These are phyloP conservation scores for Trinectes maculatus DNA, from an alignment of 2,113 vertebrate species.

Conservation along the genomic window DNA sequence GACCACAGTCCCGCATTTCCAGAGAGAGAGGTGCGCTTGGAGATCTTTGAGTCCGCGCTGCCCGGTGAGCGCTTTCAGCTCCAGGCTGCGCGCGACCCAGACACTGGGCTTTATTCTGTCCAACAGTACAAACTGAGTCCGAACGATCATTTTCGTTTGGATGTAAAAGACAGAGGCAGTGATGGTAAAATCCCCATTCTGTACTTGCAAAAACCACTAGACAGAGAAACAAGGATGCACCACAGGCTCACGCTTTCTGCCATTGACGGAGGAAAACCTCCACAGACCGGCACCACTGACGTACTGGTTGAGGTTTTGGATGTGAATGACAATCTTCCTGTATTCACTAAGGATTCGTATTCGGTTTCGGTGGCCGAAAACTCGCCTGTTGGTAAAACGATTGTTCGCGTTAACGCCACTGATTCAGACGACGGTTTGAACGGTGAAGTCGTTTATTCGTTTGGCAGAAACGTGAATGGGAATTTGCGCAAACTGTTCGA, in stretches of 20 bases:
- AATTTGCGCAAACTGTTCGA: constrained; percentile 62
- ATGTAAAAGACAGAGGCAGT: constrained; percentile 69
- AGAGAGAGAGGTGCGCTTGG: constrained; percentile 58
- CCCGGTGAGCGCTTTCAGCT: constrained; percentile 81
- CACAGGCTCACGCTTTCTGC: constrained; percentile 73
- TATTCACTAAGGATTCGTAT: constrained; percentile 73
- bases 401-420: constrained; percentile 73
- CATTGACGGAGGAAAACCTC: constrained; percentile 77
- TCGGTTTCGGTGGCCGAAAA: constrained; percentile 65
- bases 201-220: constrained; percentile 72
- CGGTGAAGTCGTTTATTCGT: constrained; percentile 70
- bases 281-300: constrained; percentile 56
- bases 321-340: constrained; percentile 78
- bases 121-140: constrained; percentile 79
- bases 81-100: constrained; percentile 80
- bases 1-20: constrained; percentile 81
- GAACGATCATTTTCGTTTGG: constrained; percentile 76
- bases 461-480: constrained; percentile 60
- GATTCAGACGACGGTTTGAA: constrained; percentile 74
- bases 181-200: constrained; percentile 76
- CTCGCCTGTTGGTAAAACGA: constrained; percentile 55
- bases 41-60: constrained; percentile 75
- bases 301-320: constrained; percentile 76
- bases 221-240: constrained; percentile 64
- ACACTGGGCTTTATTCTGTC: constrained; percentile 75